A percentile compares a stretch with the other conserved stretches of the same genome.
Conservation (phyloP, 2,113 vertebrate species). For the Gallinago undulata region DNA sequence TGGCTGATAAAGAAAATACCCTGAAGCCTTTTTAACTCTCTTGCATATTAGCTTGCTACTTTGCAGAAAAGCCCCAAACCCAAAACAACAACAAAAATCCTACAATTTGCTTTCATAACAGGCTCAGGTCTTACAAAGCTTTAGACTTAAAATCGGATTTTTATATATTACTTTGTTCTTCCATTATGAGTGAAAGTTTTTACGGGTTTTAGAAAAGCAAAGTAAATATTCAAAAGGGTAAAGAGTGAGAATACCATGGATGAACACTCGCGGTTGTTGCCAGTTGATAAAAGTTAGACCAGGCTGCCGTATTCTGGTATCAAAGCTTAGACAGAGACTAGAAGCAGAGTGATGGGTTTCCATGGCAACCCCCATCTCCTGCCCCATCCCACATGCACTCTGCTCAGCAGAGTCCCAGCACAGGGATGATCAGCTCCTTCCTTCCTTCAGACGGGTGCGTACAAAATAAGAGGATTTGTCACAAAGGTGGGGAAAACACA, state of each 20-base stretch:
- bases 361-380: neutral
- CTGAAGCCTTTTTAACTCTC: neutral
- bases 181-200: neutral
- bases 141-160: neutral
- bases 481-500: accelerated
- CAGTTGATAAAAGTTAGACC: neutral
- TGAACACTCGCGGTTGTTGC: neutral
- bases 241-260: neutral
- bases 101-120: neutral
- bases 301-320: neutral
- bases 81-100: neutral
- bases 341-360: neutral
- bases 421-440: neutral
- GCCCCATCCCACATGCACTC: neutral
- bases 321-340: neutral
- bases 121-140: neutral
- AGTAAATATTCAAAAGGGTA: neutral
- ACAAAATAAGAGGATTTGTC: neutral
- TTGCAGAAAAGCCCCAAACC: neutral
- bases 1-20: conserved; percentile 3
- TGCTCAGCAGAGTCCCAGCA: neutral
- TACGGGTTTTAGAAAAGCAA: neutral
- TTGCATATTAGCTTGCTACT: neutral
- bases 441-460: neutral
- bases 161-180: neutral